Percentiles rank a stretch among this genome's conserved stretches.
phyloP scores from a whole-genome alignment of 2,113 vertebrate genomes.

The Actenoides hombroni region DNA sequence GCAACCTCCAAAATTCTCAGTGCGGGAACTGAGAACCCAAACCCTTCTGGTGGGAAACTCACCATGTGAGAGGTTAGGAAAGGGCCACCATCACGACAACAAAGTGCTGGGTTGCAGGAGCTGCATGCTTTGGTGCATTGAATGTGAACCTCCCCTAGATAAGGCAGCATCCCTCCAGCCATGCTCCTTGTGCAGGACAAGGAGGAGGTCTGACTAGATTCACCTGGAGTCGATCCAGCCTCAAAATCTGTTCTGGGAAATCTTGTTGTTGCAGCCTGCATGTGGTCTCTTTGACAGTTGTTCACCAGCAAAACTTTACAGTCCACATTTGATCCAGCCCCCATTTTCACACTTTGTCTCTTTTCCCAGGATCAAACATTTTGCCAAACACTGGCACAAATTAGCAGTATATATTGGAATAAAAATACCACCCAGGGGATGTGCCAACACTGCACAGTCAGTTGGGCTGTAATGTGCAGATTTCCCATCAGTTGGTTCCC shows the following conservation, averaged over 20 bases:
- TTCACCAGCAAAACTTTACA: background rate
- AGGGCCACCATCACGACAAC: background rate
- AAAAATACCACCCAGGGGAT: background rate
- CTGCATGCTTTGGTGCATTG: background rate
- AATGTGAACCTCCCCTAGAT: rapidly evolving
- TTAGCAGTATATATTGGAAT: background rate
- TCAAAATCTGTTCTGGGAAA: background rate
- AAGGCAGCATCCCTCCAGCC: background rate
- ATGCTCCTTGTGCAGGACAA: rapidly evolving
- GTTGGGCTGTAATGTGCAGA: rapidly evolving
- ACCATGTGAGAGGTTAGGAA: background rate
- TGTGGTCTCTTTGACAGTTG: rapidly evolving
- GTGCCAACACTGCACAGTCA: rapidly evolving
- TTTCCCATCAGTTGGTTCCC: background rate
- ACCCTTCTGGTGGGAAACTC: background rate
- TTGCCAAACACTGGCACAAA: background rate
- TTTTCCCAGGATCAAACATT: background rate
- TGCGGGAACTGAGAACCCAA: rapidly evolving
- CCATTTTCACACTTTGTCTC: background rate
- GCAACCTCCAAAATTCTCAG: background rate
- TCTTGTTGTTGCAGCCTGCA: background rate
- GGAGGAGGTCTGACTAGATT: background rate
- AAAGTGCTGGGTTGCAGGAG: background rate
- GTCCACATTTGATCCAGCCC: background rate
- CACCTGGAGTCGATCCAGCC: rapidly evolving